Conservation (phyloP, 2,888 invertebrate genomes). For the Apamea crenata region DNA sequence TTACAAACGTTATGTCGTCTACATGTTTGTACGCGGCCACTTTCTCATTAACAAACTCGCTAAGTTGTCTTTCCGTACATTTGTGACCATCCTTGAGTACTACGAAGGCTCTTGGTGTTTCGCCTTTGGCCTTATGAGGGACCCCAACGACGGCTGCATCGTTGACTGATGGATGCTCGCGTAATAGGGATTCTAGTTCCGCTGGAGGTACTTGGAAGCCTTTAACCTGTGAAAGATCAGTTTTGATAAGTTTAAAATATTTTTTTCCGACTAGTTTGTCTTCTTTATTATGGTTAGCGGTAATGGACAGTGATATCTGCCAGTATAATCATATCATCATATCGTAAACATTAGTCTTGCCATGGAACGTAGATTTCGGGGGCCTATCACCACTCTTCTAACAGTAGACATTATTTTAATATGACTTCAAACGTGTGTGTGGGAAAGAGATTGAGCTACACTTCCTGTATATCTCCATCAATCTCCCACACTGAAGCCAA, state of each 20-base stretch:
- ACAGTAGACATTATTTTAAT: not conserved
- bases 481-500: not conserved
- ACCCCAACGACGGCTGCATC: constrained; percentile 97
- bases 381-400: not conserved
- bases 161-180: constrained; percentile 93
- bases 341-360: not conserved
- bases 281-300: not conserved
- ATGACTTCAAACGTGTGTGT: not conserved
- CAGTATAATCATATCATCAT: not conserved
- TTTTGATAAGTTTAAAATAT: not conserved
- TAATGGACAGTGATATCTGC: not conserved
- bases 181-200: constrained; percentile 94
- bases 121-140: constrained; percentile 92
- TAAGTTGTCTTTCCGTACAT: constrained; percentile 89
- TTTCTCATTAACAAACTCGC: constrained; percentile 91
- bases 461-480: not conserved
- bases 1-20: constrained; percentile 92
- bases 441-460: not conserved
- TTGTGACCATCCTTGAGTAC: constrained; percentile 83
- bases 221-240: constrained; percentile 87
- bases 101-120: constrained; percentile 94
- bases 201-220: constrained; percentile 96
- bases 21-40: constrained; percentile 95
- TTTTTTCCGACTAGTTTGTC: not conserved
- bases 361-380: no score